phyloP scores from a whole-genome alignment of 2,797 vertebrate genomes.

The Scarus forsteni region DNA sequence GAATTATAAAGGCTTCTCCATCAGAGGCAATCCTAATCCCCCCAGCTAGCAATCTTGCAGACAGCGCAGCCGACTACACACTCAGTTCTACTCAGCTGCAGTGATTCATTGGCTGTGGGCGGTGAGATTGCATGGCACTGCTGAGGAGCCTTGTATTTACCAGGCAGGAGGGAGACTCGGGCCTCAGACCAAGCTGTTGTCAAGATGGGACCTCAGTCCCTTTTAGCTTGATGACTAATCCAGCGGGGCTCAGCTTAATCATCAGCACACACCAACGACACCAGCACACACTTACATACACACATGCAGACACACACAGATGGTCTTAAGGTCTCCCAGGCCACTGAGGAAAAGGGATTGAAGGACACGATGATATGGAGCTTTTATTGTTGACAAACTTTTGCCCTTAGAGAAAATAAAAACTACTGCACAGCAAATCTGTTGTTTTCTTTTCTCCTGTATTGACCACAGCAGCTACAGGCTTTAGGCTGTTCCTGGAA shows the following conservation, averaged over 20 bases:
- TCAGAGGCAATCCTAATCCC: slow-evolving; percentile 66
- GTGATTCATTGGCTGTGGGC: slow-evolving; percentile 73
- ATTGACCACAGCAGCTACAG: slow-evolving; percentile 20
- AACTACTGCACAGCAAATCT: slow-evolving; percentile 13
- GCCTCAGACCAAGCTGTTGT: slow-evolving; percentile 75
- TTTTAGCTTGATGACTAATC: slow-evolving; percentile 80
- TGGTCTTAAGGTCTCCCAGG: slow-evolving; percentile 50
- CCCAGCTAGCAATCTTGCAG: slow-evolving; percentile 51
- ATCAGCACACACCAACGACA: slow-evolving; percentile 54
- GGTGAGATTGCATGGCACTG: slow-evolving; percentile 54
- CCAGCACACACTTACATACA: slow-evolving; percentile 15
- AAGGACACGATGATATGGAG: slow-evolving; percentile 50
- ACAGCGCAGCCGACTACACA: slow-evolving; percentile 31
- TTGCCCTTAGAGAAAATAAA: slow-evolving; percentile 20
- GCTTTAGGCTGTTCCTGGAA: slow-evolving; percentile 51
- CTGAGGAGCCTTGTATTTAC: slow-evolving; percentile 70
- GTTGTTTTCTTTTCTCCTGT: slow-evolving; percentile 7
- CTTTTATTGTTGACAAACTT: slow-evolving; percentile 42
- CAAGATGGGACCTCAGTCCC: slow-evolving; percentile 70
- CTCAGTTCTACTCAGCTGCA: slow-evolving; percentile 62
- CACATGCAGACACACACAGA: slow-evolving; percentile 44
- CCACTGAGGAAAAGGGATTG: slow-evolving; percentile 51
- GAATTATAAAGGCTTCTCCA: slow-evolving; percentile 59
- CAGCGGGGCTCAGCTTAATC: slow-evolving; percentile 70
- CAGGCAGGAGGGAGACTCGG: slow-evolving; percentile 60